These are phyloP conservation scores for Drosophila subpulchrella DNA, from an alignment of 1,140 invertebrate genomes.

Conservation along the genomic window DNA sequence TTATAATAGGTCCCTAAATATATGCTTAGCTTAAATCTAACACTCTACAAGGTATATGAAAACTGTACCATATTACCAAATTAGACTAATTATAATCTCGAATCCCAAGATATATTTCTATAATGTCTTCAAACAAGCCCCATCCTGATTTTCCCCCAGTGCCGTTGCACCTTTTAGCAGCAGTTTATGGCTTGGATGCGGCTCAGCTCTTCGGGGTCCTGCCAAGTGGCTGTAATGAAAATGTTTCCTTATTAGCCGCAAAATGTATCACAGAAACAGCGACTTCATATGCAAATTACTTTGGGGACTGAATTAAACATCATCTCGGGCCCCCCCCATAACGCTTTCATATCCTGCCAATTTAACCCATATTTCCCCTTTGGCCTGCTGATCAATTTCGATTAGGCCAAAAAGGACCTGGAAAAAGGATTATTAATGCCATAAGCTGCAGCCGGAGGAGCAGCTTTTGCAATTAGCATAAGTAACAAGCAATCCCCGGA, in stretches of 20 bases:
- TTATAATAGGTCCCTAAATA: too few species aligned
- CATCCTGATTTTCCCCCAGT: not conserved
- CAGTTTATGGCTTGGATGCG: constrained; percentile 51
- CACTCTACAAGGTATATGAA: too few species aligned
- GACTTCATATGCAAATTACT: constrained; percentile 47
- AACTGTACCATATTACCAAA: too few species aligned
- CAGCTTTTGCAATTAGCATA: constrained; percentile 65
- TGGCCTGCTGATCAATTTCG: constrained; percentile 38
- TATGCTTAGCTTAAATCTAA: too few species aligned
- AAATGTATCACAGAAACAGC: constrained; percentile 42
- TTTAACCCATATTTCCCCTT: constrained; percentile 30
- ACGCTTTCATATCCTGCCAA: not conserved
- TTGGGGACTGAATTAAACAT: constrained; percentile 21
- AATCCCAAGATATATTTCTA: not conserved
- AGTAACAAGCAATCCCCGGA: constrained; percentile 50
- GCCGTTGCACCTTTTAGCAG: constrained; percentile 41
- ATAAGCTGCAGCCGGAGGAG: constrained; percentile 56
- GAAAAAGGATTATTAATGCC: constrained; percentile 68
- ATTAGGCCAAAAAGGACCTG: constrained; percentile 28
- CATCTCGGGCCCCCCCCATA: not conserved
- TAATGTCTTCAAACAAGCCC: not conserved
- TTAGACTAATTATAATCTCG: too few species aligned
- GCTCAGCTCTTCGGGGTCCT: constrained; percentile 26
- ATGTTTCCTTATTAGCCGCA: constrained; percentile 73
- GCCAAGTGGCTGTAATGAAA: constrained; percentile 53